Conservation (phyloP, 2,888 invertebrate genomes). For the Cantharis rufa region DNA sequence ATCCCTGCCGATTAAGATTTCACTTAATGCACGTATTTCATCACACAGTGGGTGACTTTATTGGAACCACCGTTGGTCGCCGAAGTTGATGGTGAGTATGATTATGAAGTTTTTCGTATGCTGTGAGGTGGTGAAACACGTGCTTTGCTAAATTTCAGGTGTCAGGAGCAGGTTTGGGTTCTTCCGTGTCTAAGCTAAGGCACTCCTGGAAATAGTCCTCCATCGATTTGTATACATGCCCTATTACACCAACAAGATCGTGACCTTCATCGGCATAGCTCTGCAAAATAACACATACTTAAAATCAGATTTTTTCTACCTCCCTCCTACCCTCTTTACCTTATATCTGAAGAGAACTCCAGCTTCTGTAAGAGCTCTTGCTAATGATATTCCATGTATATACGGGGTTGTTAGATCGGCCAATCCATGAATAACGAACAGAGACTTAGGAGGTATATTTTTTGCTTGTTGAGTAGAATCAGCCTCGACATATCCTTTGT, state of each 20-base stretch:
- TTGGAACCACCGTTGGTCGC: slow-evolving; percentile 36
- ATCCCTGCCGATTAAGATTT: slow-evolving; percentile 33
- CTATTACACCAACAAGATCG: slow-evolving; percentile 78
- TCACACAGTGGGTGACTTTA: slow-evolving; percentile 37
- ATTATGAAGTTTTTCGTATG: slow-evolving; percentile 31
- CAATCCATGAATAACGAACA: slow-evolving; percentile 90
- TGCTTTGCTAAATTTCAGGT: slow-evolving; percentile 39
- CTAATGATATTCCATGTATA: slow-evolving; percentile 88
- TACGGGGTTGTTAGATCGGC: slow-evolving; percentile 93
- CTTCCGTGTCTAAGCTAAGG: slow-evolving; percentile 83
- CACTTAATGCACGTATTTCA: slow-evolving; percentile 26
- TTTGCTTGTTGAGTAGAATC: slow-evolving; percentile 87
- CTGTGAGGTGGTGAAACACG: slow-evolving; percentile 30
- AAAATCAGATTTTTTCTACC: neutral
- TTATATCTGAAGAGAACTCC: slow-evolving; percentile 91
- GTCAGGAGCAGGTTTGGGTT: slow-evolving; percentile 67
- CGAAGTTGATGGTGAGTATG: slow-evolving; percentile 32
- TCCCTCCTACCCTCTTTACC: slow-evolving; percentile 58
- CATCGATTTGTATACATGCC: slow-evolving; percentile 92
- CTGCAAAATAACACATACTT: slow-evolving; percentile 61
- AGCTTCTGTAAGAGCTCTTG: slow-evolving; percentile 83
- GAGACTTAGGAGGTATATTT: slow-evolving; percentile 84
- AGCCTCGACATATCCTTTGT: slow-evolving; percentile 88
- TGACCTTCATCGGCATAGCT: slow-evolving; percentile 93
- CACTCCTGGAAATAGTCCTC: slow-evolving; percentile 90